Evolutionary conservation across 1,140 invertebrate genomes (phyloP), one percentile per base, ranked within the genome.

Genomic region (Wasmannia auropunctata): DNA sequence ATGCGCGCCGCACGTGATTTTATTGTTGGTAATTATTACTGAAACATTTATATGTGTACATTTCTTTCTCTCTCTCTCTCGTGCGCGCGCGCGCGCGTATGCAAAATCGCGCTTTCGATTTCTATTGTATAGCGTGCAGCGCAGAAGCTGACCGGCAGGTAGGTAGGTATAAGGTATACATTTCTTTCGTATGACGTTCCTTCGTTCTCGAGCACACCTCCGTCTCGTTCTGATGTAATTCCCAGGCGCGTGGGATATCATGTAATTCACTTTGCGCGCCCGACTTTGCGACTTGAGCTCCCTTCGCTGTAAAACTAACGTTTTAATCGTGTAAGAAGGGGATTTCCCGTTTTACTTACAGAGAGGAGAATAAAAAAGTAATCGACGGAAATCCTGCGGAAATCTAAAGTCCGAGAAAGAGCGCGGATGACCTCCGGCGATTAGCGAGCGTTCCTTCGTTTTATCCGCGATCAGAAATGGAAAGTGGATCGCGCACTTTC

Each of bases 401-500:
- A 89, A 85, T 83, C 63, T 74, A 49, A 40, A 51, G 79, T 83
- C 76, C 83, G 63, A 67, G 79, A 60, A 76, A 46, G 37, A 75
- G 83, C 88, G 54, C 6, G 77, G 49, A 60, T 81, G 46, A 86
- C 54, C 76, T 46, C 54, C 40, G 72, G 75, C 77, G 79, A 65
- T 65, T 67, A 69, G 51, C 62, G 25, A 70, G 80, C 76, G 58
- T 63, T 90, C 60, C 86, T 87, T 90, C 76, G 63, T 77, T 86
- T 86, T 86, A 86, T 86, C 22, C 49, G 54, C 51, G 62, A 92
- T 90, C 88, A 84, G 92, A 93, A 88, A 93, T 89, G 86, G 93
- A 94, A 90, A 94, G 93, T 93, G 93, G 91, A 93, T 91, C 62
- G 85, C 62, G 85, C 81, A 90, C 87, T 93, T 92, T 93, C 91